A percentile compares a stretch with the other conserved stretches of the same genome.
phyloP scores from a whole-genome alignment of 2,888 invertebrate genomes.

The Phyllotreta cruciferae region DNA sequence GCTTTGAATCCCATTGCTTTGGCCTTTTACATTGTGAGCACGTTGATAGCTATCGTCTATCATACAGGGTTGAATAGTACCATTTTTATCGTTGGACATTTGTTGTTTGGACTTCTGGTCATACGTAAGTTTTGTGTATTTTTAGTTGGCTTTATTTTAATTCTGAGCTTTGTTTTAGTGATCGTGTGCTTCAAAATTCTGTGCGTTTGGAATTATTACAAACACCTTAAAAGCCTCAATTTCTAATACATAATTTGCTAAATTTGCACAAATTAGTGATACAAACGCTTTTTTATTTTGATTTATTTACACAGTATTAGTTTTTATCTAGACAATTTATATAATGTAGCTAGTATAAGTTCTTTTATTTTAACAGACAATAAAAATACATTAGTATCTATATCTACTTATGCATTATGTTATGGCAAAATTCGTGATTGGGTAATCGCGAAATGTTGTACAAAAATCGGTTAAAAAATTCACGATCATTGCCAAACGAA shows the following conservation, averaged over 20 bases:
- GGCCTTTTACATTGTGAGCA: constrained; percentile 50
- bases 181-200: constrained; percentile 53
- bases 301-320: constrained; percentile 25
- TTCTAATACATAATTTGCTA: constrained; percentile 45
- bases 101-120: constrained; percentile 48
- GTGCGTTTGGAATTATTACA: constrained; percentile 53
- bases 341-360: too few relatives aligned
- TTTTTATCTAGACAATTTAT: background rate
- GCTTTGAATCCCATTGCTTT: constrained; percentile 53
- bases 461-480: constrained; percentile 26
- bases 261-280: constrained; percentile 1
- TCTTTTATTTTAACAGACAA: too few relatives aligned
- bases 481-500: constrained; percentile 6
- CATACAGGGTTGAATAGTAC: constrained; percentile 50
- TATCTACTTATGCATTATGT: too few relatives aligned
- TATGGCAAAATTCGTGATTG: too few relatives aligned
- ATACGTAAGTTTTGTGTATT: constrained; percentile 49
- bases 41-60: constrained; percentile 52
- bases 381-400: too few relatives aligned
- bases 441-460: constrained; percentile 33
- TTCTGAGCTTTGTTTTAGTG: constrained; percentile 45
- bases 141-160: constrained; percentile 3
- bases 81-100: constrained; percentile 52
- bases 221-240: constrained; percentile 54
- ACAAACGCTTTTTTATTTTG: constrained; percentile 19